phyloP scores from a whole-genome alignment of 2,797 vertebrate species.

The Smutsia temminckii region DNA sequence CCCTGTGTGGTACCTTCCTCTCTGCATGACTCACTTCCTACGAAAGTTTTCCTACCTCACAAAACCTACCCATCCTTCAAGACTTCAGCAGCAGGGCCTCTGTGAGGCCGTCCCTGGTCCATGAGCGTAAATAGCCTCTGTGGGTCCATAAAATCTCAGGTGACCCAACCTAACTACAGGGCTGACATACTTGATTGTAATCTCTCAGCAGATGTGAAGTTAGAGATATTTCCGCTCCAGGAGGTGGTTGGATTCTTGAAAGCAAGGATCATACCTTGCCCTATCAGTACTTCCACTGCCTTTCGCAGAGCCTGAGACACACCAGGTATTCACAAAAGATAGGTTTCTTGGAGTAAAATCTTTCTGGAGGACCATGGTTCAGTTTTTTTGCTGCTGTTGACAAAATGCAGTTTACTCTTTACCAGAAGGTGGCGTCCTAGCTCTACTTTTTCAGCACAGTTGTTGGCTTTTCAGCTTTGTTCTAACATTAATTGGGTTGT shows the following conservation, averaged over 20 bases:
- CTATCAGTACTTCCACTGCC: not conserved
- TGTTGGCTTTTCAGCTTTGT: slow-evolving; percentile 3
- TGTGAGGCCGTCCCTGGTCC: not conserved
- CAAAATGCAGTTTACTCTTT: not conserved
- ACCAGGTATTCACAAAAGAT: not conserved
- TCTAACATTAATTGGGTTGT: slow-evolving; percentile 70
- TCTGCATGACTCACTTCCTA: not conserved
- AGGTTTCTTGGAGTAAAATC: not conserved
- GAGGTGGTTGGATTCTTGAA: not conserved
- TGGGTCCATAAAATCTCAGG: not conserved
- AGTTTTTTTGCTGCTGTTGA: not conserved
- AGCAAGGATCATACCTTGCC: not conserved
- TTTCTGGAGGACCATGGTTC: not conserved
- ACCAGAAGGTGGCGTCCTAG: slow-evolving; percentile 82
- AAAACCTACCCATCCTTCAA: not conserved
- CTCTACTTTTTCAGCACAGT: not conserved
- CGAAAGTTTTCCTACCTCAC: not conserved
- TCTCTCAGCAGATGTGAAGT: not conserved
- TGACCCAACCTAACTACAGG: not conserved
- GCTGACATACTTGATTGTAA: not conserved
- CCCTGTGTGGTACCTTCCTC: not conserved
- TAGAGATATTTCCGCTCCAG: not conserved
- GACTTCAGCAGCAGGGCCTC: not conserved
- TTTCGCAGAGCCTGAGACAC: not conserved
- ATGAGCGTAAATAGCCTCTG: not conserved